phyloP scores from a whole-genome alignment of 2,888 invertebrate genomes.

The Xestoiulus laeticollis region DNA sequence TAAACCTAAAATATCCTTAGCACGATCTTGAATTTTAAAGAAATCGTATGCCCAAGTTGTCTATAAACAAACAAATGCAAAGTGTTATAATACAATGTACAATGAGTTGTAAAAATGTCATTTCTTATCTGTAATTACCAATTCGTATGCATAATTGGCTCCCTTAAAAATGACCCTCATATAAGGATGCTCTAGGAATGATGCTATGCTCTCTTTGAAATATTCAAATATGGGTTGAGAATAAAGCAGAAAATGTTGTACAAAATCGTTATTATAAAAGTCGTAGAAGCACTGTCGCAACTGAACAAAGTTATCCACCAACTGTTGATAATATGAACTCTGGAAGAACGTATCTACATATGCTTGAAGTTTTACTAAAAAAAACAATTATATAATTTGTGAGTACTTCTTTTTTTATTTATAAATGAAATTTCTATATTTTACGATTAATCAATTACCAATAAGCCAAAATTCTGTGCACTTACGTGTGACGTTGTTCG shows the following conservation, averaged over 20 bases:
- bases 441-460: too few relatives aligned
- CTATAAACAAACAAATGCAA: slow-evolving; percentile 23
- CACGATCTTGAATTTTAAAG: slow-evolving; percentile 57
- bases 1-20: slow-evolving; percentile 57
- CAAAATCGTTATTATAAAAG: slow-evolving; percentile 40
- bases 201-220: not conserved
- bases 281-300: not conserved
- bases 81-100: not conserved
- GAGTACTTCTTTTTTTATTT: too few relatives aligned
- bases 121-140: not conserved
- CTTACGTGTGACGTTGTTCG: slow-evolving; percentile 36
- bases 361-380: slow-evolving; percentile 46
- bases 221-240: not conserved
- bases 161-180: not conserved
- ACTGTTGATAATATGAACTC: slow-evolving; percentile 44
- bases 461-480: not conserved
- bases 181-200: slow-evolving; percentile 17
- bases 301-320: not conserved
- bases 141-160: not conserved
- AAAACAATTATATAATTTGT: too few relatives aligned
- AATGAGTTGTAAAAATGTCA: not conserved
- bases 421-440: too few relatives aligned
- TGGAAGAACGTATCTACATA: slow-evolving; percentile 46
- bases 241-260: not conserved
- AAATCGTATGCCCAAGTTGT: slow-evolving; percentile 56